Evolutionary conservation across 1,140 invertebrate genomes (phyloP).

Genomic region (Aphelinus certus): DNA sequence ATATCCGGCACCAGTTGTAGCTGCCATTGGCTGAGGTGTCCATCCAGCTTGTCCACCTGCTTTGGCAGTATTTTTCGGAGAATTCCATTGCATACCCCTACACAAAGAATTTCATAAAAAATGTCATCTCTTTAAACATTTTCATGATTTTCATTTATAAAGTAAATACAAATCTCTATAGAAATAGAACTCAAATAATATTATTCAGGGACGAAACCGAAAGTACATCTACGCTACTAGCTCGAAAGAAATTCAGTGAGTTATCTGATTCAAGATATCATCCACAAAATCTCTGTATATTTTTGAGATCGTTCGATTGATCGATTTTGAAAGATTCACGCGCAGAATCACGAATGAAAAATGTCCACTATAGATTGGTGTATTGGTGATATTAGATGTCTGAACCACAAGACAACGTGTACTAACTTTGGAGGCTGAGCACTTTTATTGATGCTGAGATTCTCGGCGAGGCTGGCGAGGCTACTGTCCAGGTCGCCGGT

Average conservation of each 20-base stretch:
- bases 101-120: slow-evolving; percentile 32
- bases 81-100: slow-evolving; percentile 85
- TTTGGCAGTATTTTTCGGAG: slow-evolving; percentile 84
- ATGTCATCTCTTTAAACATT: neutral
- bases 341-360: no score
- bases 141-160: no score
- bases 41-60: slow-evolving; percentile 74
- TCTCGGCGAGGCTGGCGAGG: slow-evolving; percentile 88
- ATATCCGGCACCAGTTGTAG: slow-evolving; percentile 84
- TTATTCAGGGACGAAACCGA: no score
- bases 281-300: no score
- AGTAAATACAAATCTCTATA: no score
- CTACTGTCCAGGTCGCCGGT: slow-evolving; percentile 93
- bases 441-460: slow-evolving; percentile 89
- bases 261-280: no score
- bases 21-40: slow-evolving; percentile 87
- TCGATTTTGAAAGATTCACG: no score
- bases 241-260: no score
- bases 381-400: neutral
- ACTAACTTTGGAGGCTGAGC: slow-evolving; percentile 78
- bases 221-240: no score
- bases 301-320: no score
- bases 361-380: no score
- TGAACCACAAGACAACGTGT: slow-evolving; percentile 6
- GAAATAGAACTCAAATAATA: no score